Base-by-base conservation (phyloP, 2,888 invertebrate species). In the Pterostichus madidus region DNA sequence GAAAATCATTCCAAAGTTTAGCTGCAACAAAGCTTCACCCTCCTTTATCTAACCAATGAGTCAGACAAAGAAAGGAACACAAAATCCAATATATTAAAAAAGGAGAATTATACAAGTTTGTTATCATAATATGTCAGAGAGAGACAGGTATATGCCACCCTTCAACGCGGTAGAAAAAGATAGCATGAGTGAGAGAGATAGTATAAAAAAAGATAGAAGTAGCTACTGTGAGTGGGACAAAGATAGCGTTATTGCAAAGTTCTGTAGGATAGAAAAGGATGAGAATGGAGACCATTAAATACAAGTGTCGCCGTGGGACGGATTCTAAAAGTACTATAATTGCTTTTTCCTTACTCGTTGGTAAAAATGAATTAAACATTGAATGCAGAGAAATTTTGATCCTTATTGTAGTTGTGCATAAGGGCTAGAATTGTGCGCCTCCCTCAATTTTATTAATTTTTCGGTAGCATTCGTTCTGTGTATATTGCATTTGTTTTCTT, bases 231-330 rank as follows among this genome's bases (percentile, higher is more conserved):
- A 39, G 77, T 56, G 8, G 15, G 39, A 56, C 15, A 15, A 24
- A 15, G 77, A 77, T 39, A 17, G 56, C 53, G 5, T 1, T 8
- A 77, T 77, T 13, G 75, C 10, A n/a, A 11, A 5, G 10, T 13
- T 11, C 1, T 56, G 15, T 13, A 13, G 7, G 68, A 2, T 44
- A 24, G 44, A 71, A 6, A 44, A 44, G n/a, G 68, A 71, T 11
- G 44, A 13, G 13, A 44, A 17, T 85, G 86, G 86, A 86, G 87
- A 91, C 92, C 92, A 93, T 93, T 93, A 92, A 91, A 89, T 89
- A 89, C 93, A 93, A 93, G 93, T 93, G 93, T 92, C 93, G 92
- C 92, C 89, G 87, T 85, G 90, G 90, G 90, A 89, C 89, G 89
- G 89, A 90, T 90, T 90, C 90, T 87, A 88, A 85, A 88, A 89